phyloP scores from a whole-genome alignment of 2,113 vertebrate species.

The Thamnophis sirtalis region DNA sequence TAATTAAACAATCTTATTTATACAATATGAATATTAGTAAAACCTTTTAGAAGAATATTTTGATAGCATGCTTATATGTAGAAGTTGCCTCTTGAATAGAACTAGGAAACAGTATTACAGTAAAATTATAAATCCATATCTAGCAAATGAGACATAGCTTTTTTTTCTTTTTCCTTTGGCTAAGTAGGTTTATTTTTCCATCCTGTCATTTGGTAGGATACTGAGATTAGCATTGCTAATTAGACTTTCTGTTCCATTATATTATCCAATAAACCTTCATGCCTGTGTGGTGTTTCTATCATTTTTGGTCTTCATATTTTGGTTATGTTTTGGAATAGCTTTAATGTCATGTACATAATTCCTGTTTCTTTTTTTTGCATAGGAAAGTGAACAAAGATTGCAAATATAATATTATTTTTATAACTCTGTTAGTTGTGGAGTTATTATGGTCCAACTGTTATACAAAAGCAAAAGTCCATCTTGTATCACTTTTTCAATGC shows the following conservation, averaged over 20 bases:
- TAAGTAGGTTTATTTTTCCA: constrained; percentile 56
- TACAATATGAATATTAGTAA: background rate
- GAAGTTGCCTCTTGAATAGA: background rate
- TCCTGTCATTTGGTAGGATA: constrained; percentile 43
- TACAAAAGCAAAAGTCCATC: background rate
- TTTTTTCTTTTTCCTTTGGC: constrained; percentile 46
- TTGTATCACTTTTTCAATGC: background rate
- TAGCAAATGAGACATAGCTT: constrained; percentile 51
- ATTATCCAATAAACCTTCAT: constrained; percentile 44
- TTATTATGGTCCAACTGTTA: background rate
- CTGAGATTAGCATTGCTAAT: constrained; percentile 62
- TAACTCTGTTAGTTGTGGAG: background rate
- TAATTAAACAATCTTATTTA: constrained; percentile 10
- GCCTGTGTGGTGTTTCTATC: constrained; percentile 8
- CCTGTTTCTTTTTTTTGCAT: background rate
- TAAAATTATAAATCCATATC: constrained; percentile 35
- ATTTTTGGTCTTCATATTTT: background rate
- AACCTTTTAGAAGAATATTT: background rate
- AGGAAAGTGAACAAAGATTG: background rate
- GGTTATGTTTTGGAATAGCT: background rate
- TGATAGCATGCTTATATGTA: background rate
- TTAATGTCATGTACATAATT: background rate
- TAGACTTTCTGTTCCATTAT: constrained; percentile 61
- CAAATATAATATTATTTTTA: background rate
- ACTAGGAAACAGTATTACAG: constrained; percentile 9